Base-by-base conservation (phyloP, 1,140 invertebrate species). In the Vanessa tameamea region DNA sequence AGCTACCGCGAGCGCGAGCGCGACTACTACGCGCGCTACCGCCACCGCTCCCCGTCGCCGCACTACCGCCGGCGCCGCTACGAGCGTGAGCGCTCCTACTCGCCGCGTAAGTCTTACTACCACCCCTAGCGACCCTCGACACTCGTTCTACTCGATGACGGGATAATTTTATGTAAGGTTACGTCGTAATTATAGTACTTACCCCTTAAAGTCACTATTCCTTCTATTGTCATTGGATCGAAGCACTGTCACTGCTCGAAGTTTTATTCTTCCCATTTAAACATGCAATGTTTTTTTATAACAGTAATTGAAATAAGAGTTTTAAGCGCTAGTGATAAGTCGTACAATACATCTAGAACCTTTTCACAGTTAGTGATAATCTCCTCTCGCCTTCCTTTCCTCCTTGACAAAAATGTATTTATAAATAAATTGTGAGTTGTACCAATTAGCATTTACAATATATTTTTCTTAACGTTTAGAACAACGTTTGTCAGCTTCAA, bases 71-170 rank as follows among this genome's bases (percentile, higher is more conserved):
- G 93, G 80, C 89, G 93, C 69, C 94, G 94, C 78, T 96, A 97
- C 84, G 96, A 97, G 76, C 95, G 96, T 80, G 97, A 97, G 78
- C 95, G 96, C 76, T 97, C 97, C 80, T 97, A 97, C 92, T 97
- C 96, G 77, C 97, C 97, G 90, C 96, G 97, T 97, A 89, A 93
- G 92, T 93, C 81, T 75, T 84, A 86, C 84, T 85, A 85, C 77
- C 78, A 81, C 65, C 82, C 75, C 72, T 80, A 79, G 65, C 76
- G 75, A 16, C 51, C 48, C 11, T 12, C 16, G 51, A 15, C 53
- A n/a, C 53, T 16, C 53, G 2, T 20, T n/a, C 14, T n/a, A 16
- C 9, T n/a, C 14, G 14, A n/a, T n/a, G 53, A 14, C 53, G 53
- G 37, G 37, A 43, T 43, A 43, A 43, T 43, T 43, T 43, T 43